These are phyloP conservation scores for Cryptus armator DNA, from an alignment of 2,888 invertebrate genomes.

Conservation along the genomic window DNA sequence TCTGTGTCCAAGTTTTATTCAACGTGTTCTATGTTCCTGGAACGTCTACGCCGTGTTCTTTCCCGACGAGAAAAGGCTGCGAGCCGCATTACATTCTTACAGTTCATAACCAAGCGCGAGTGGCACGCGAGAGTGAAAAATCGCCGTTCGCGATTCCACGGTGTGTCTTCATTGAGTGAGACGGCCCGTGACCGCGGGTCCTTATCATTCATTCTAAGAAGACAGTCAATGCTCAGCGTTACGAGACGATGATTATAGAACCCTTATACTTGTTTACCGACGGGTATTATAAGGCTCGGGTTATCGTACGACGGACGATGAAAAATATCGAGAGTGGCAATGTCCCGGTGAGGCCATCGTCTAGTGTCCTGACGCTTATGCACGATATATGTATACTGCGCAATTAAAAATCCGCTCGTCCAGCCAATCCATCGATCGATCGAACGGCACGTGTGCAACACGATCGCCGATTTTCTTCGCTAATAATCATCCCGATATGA, in stretches of 20 bases:
- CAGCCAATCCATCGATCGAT: neutral
- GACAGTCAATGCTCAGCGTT: conserved; percentile 40
- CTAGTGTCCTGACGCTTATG: neutral
- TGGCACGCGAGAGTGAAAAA: neutral
- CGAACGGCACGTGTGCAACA: neutral
- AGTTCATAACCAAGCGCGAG: neutral
- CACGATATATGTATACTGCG: neutral
- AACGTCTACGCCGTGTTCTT: conserved; percentile 41
- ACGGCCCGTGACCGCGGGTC: neutral
- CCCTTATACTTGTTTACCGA: conserved; percentile 47
- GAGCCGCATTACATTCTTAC: neutral
- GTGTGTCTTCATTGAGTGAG: conserved; percentile 21
- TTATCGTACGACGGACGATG: conserved; percentile 36
- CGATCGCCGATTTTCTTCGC: neutral
- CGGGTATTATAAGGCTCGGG: conserved; percentile 40
- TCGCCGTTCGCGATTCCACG: neutral
- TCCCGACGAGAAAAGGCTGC: neutral
- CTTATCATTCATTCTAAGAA: conserved; percentile 31
- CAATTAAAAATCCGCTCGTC: neutral
- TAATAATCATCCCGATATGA: neutral
- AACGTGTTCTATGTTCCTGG: conserved; percentile 34
- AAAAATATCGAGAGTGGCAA: neutral
- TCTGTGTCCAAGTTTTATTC: conserved; percentile 22
- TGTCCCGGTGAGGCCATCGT: conserved; percentile 3
- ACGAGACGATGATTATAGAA: conserved; percentile 38